Evolutionary conservation across 2,888 invertebrate species (phyloP), one percentile per base, ranked within the genome.

Genomic region (Octonoba sinensis): DNA sequence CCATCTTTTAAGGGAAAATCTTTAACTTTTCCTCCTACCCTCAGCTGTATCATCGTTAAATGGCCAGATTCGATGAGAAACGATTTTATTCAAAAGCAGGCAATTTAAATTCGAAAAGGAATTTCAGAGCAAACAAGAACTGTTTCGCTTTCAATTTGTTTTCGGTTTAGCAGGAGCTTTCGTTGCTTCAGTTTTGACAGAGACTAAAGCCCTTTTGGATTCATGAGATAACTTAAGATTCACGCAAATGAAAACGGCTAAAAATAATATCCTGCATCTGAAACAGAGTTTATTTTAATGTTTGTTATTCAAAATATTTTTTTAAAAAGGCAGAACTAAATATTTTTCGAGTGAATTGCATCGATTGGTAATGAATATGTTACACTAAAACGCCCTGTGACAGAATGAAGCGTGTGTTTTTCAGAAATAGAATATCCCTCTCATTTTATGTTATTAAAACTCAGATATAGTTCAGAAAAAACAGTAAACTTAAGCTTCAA

Each of bases 21-120:
- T 36, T 36, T 36, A 36, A 36, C 3, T 36, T 36, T 36, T 8
- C 36, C 36, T 36, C 36, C 36, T 36, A 36, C 11, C 36, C 36
- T 8, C 36, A 36, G 11, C 36, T 36, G 36, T 36, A 36, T 36
- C 36, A 36, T 36, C 36, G 36, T 36, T 36, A 36, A 36, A 36
- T 8, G 8, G 36, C 36, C 36, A 36, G 36, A 36, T 36, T 4
- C 36, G 4, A 36, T 44, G 57, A 24, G 44, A 59, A 64, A 54
- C 44, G 24, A n/a, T 16, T 18, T 24, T 47, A 24, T 62, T 65
- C 18, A 51, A 36, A 65, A 74, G 64, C 56, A 74, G 73, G 56
- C 56, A 65, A 74, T 74, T 74, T 74, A 24, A 54, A 74, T 74
- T 74, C 73, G 56, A 74, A 74, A 65, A 56, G 54, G 36, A 65